Evolutionary conservation across 2,113 vertebrate genomes (phyloP), one percentile per base, ranked within the genome.

Genomic region (Callipepla squamata): DNA sequence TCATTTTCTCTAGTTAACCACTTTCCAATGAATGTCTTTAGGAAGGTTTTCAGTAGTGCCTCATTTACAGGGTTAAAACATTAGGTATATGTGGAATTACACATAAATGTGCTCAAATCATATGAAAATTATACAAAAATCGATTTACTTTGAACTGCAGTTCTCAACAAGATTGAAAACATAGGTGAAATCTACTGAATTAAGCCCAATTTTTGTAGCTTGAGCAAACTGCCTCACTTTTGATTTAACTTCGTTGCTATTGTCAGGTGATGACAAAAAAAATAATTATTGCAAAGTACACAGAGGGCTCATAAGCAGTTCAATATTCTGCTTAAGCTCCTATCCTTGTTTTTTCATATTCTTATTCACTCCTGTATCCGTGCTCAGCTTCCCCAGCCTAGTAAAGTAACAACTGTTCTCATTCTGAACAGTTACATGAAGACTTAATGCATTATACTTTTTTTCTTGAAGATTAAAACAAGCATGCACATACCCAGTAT

Each of bases 401-500:
- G 0, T 47, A 22, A 83, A 65, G 11, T 47, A 76, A 62, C 40
- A 89, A 62, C 53, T 58, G 44, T 32, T 90, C 44, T 83, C 67
- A 66, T 59, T 47, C 65, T 78, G 22, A 91, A 78, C 44, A 80
- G 72, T 36, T 61, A 76, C 7, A 55, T 5, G 6, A 88, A 72
- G 8, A 50, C 47, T 45, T 93, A 47, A 38, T 30, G 65, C 57
- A 74, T 61, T 65, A 21, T 72, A 89, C 23, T 74, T 83, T 44
- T 44, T 75, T 40, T 23, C 66, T 89, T 40, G 70, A 92, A 89
- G 86, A 90, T 58, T 92, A 85, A 94, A 96, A 93, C 75, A 95
- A 93, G 81, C 73, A 42, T 21, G 73, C 67, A 98, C 98, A 90
- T 97, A 98, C 98, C 98, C 98, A 98, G 86, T 97, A 98, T 97